Evolutionary conservation across 2,888 invertebrate genomes (phyloP).

Genomic region (Lasioglossum calceatum): DNA sequence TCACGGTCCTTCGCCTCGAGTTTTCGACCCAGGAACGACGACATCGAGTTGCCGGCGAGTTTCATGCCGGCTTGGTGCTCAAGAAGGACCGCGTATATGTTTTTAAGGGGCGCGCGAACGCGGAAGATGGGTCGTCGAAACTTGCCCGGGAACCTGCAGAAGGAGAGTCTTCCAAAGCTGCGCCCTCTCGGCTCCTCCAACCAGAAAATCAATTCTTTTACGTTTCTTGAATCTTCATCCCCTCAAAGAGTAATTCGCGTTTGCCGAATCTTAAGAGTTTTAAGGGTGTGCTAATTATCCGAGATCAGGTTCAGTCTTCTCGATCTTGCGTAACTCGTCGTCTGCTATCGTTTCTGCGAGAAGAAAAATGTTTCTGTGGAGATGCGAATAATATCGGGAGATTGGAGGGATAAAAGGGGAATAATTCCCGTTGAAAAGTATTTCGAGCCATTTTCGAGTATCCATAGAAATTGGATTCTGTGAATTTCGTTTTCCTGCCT

Average conservation of each 20-base stretch:
- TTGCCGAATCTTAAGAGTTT: background rate
- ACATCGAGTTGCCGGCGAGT: slow-evolving; percentile 44
- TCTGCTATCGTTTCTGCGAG: background rate
- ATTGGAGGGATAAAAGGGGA: background rate
- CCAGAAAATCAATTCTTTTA: background rate
- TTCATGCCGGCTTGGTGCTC: slow-evolving; percentile 22
- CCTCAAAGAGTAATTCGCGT: background rate
- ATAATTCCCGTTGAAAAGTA: background rate
- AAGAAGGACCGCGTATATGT: slow-evolving; percentile 8
- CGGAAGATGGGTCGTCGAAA: slow-evolving; percentile 7
- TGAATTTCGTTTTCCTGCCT: background rate
- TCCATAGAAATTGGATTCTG: background rate
- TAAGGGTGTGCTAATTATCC: background rate
- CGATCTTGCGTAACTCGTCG: background rate
- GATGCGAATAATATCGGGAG: background rate
- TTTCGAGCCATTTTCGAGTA: background rate
- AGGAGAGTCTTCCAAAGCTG: background rate
- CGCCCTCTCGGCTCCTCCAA: background rate
- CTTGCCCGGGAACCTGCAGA: background rate
- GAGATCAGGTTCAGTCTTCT: background rate
- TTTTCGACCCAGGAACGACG: slow-evolving; percentile 16
- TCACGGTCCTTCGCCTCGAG: slow-evolving; percentile 30
- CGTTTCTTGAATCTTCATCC: background rate
- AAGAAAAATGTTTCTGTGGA: background rate
- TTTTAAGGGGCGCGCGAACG: slow-evolving; percentile 24